These are phyloP conservation scores for Ciona savignyi DNA, from an alignment of 23 tunicate genomes.

Conservation along the genomic window DNA sequence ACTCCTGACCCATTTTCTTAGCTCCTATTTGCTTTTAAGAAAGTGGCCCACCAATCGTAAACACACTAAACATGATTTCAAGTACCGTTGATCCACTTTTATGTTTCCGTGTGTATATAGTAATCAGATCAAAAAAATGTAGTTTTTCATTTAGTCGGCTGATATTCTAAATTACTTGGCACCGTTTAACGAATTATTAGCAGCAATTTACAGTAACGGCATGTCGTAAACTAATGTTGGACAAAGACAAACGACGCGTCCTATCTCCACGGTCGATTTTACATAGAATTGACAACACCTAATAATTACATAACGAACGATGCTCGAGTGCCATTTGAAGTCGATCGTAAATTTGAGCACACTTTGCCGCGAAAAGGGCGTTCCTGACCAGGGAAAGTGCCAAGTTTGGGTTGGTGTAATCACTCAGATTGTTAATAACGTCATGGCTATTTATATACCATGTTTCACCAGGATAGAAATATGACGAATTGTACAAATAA, in stretches of 20 bases:
- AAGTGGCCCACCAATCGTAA: background rate
- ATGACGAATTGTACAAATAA: background rate
- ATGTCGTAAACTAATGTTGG: background rate
- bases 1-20: background rate
- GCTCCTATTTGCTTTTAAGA: background rate
- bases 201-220: background rate
- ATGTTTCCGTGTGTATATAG: too few relatives aligned
- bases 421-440: background rate
- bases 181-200: background rate
- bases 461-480: background rate
- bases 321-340: background rate
- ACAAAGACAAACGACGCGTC: background rate
- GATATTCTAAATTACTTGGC: background rate
- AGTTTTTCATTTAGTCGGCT: background rate
- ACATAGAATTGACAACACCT: background rate
- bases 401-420: background rate
- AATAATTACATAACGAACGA: background rate
- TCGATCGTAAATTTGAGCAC: background rate
- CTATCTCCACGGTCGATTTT: background rate
- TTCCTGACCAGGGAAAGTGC: background rate
- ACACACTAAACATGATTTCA: background rate
- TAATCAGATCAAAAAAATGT: background rate
- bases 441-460: background rate
- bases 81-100: too few relatives aligned
- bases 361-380: background rate